phyloP scores from a whole-genome alignment of 2,888 invertebrate genomes.

The Dimorphilus gyrociliatus region DNA sequence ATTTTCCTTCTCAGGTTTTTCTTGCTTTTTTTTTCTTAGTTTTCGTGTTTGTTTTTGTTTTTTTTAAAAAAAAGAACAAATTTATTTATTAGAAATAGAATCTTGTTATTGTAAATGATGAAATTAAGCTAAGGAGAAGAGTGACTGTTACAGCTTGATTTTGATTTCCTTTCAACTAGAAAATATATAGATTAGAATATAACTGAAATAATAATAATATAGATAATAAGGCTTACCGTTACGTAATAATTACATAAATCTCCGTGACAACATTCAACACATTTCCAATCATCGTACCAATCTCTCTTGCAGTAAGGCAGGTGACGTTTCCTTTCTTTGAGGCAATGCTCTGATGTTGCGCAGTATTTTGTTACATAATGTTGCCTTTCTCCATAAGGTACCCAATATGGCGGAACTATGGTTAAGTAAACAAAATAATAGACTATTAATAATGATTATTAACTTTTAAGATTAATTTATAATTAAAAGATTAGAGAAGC shows the following conservation, averaged over 20 bases:
- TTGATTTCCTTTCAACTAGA: no score
- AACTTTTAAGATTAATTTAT: slow-evolving; percentile 1
- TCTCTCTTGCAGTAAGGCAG: slow-evolving; percentile 26
- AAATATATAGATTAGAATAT: no score
- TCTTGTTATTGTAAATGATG: no score
- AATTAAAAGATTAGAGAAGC: neutral
- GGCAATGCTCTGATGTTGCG: slow-evolving; percentile 62
- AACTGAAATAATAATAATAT: no score
- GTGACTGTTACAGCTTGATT: no score
- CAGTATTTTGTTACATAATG: slow-evolving; percentile 81
- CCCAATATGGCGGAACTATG: slow-evolving; percentile 74
- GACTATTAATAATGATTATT: neutral
- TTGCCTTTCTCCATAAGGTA: slow-evolving; percentile 75
- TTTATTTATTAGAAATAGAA: no score
- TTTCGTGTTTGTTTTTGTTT: no score
- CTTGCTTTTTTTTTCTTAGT: no score
- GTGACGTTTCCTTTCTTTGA: slow-evolving; percentile 47
- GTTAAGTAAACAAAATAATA: slow-evolving; percentile 4
- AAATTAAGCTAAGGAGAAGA: no score
- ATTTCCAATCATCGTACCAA: slow-evolving; percentile 85
- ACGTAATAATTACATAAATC: slow-evolving; percentile 87
- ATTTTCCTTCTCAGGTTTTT: no score
- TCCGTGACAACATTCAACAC: slow-evolving; percentile 85
- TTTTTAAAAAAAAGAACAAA: no score
- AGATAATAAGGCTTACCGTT: no score